Evolutionary conservation across 2,797 vertebrate genomes (phyloP), one percentile per base, ranked within the genome.

Genomic region (Pseudomugil tenellus): DNA sequence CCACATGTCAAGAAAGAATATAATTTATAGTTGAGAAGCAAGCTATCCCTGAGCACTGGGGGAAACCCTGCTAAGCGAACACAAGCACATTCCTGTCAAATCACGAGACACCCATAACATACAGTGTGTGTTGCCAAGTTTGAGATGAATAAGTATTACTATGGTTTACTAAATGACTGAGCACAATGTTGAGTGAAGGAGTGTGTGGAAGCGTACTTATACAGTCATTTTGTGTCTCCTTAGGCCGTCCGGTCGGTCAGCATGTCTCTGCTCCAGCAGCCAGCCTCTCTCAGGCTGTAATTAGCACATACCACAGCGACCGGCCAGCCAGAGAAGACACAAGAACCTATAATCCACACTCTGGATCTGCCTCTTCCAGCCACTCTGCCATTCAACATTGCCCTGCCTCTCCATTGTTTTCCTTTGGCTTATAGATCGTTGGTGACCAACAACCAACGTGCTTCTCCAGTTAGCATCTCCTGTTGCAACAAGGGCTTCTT

Each of bases 301-400:
- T 90, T 86, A 89, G 70, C 78, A 76, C 81, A 90, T 85, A 85
- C 87, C 86, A 80, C 26, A 65, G 72, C 21, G 48, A 71, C 14
- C 57, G 43, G 70, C 70, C 78, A 26, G 71, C 58, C 26, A 68
- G 58, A 77, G 77, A 63, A 78, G 81, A 87, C 75, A 76, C 77
- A 26, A 65, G 67, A 85, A 80, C 84, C 85, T 81, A 81, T 81
- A 85, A 84, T 81, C 76, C 78, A 67, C 63, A 54, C 59, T 71
- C 65, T 57, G 70, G 63, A 63, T 70, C 58, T 21, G 72, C 77
- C 52, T 71, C 67, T 43, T 58, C 71, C 72, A 61, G n/a, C 37
- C 73, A 41, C 72, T 37, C 60, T 14, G 73, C 68, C 81, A 58
- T 58, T 54, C 58, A 63, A 71, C 72, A 31, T 63, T 72, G n/a